Base-by-base conservation (phyloP, 2,888 invertebrate species). In the Scotopteryx bipunctaria region DNA sequence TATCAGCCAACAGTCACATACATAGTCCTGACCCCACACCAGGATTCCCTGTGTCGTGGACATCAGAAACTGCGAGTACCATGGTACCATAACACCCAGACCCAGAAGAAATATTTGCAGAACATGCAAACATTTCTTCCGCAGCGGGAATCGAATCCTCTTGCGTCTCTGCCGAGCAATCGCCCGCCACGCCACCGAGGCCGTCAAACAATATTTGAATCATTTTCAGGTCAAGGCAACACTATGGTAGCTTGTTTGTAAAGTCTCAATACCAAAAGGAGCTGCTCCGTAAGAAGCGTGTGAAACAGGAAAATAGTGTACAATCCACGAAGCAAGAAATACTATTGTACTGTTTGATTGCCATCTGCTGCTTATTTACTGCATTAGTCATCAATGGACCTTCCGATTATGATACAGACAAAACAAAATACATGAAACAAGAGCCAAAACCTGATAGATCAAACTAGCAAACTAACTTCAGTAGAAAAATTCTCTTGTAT, bases 171-270 rank as follows among this genome's bases (percentile, higher is more conserved):
- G n/a, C n/a, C n/a, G n/a, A n/a, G n/a, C n/a, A n/a, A n/a, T n/a
- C n/a, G n/a, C n/a, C n/a, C n/a, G n/a, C n/a, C n/a, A n/a, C n/a
- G n/a, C n/a, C n/a, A n/a, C n/a, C n/a, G n/a, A n/a, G n/a, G n/a
- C n/a, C n/a, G n/a, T n/a, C n/a, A n/a, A n/a, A n/a, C n/a, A n/a
- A n/a, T 40, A 9, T 42, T 25, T 27, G 15, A 1, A 21, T 29
- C 25, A 31, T 35, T 83, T 83, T 25, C 69, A 90, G 91, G 91
- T 81, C 92, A 0, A 83, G 78, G 55, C 71, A 79, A 21, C 93
- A 93, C 64, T 93, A 93, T 66, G 86, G 87, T 0, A 52, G 68
- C 25, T 56, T 86, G 55, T 80, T 89, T 45, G 64, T 79, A 49
- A 83, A 78, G 55, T 19, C 72, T 13, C 64, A 76, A 55, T 63